Conservation (phyloP, 2,888 invertebrate species). For the Sinhomidia bicolor region DNA sequence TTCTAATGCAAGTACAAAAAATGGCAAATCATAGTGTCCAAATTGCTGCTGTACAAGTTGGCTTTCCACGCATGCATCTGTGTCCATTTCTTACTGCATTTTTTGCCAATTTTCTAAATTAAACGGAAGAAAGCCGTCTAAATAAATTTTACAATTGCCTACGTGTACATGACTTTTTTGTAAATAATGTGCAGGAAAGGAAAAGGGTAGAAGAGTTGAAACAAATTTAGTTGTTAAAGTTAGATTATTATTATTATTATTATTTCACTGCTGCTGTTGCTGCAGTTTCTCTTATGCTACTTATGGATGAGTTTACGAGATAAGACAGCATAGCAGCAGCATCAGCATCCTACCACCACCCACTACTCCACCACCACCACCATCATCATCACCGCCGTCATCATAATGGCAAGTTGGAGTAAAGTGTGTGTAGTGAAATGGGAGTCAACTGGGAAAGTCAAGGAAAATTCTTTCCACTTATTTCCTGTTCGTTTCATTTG, state of each 20-base stretch:
- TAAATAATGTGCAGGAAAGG: not conserved
- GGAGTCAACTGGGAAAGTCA: constrained; percentile 74
- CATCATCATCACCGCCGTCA: not conserved
- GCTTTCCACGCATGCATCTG: not conserved
- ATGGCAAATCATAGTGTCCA: no score
- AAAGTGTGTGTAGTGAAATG: constrained; percentile 18
- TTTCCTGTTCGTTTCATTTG: constrained; percentile 75
- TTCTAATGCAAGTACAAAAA: no score
- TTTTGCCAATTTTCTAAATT: not conserved
- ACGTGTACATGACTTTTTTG: not conserved
- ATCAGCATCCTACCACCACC: not conserved
- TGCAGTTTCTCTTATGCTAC: not conserved
- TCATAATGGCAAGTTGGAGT: not conserved
- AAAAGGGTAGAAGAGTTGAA: not conserved
- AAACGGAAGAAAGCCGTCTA: not conserved
- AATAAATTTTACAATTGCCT: no score
- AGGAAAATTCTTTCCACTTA: constrained; percentile 73
- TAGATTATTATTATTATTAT: constrained; percentile 6
- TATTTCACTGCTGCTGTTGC: not conserved
- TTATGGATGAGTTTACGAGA: constrained; percentile 13
- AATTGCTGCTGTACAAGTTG: no score
- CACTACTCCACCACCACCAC: not conserved
- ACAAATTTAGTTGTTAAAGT: constrained; percentile 5
- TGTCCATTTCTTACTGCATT: no score
- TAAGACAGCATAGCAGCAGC: constrained; percentile 13